Conservation (phyloP, 2,113 vertebrate species). For the Lepidothrix coronata region DNA sequence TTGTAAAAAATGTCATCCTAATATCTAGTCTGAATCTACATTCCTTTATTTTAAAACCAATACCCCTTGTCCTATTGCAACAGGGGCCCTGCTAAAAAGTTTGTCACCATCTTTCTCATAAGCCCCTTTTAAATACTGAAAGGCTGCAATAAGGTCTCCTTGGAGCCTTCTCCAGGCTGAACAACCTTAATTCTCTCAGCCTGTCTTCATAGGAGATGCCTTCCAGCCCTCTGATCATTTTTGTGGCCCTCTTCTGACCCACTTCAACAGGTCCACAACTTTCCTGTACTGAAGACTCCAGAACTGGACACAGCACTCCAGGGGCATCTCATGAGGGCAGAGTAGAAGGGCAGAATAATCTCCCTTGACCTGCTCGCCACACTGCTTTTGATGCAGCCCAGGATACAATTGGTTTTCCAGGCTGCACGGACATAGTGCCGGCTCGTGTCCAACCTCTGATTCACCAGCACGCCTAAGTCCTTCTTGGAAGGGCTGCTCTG, state of each 20-base stretch:
- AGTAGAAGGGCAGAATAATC: background rate
- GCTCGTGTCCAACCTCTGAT: background rate
- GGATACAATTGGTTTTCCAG: rapidly evolving
- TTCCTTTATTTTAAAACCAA: background rate
- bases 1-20: background rate
- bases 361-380: background rate
- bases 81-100: background rate
- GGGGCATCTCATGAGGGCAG: background rate
- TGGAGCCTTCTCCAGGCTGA: background rate
- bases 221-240: background rate
- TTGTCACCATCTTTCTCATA: background rate
- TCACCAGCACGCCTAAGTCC: background rate
- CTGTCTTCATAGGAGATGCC: background rate
- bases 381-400: background rate
- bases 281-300: background rate
- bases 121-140: background rate
- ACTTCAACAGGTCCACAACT: background rate
- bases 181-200: background rate
- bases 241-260: background rate
- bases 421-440: rapidly evolving
- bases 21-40: background rate
- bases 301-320: background rate
- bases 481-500: background rate
- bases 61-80: background rate
- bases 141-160: background rate